A percentile compares a stretch with the other conserved stretches of the same genome.
phyloP scores from a whole-genome alignment of 2,113 vertebrate species.

The Gorsachius goisagi region DNA sequence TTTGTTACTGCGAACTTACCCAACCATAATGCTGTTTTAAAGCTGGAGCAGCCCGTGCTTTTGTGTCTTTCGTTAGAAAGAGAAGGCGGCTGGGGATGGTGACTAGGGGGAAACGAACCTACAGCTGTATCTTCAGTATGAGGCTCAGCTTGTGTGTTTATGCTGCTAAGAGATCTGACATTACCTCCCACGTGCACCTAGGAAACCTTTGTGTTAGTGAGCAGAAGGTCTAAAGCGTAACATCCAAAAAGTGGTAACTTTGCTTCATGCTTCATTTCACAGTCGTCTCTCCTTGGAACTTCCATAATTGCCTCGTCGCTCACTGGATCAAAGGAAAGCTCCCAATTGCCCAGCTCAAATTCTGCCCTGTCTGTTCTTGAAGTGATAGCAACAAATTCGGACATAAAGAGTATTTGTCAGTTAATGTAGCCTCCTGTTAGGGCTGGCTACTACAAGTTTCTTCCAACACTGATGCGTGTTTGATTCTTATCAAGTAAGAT shows the following conservation, averaged over 20 bases:
- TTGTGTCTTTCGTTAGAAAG: background rate
- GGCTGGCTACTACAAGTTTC: background rate
- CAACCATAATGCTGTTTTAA: background rate
- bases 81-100: background rate
- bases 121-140: background rate
- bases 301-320: background rate
- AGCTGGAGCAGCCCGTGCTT: background rate
- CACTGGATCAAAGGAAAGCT: background rate
- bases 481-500: background rate
- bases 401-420: background rate
- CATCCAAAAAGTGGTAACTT: background rate
- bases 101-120: background rate
- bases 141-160: background rate
- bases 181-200: accelerated
- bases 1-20: slow-evolving; percentile 16
- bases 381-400: background rate
- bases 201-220: background rate
- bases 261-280: background rate
- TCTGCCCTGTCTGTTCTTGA: background rate
- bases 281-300: background rate
- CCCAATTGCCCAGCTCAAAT: background rate
- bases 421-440: background rate
- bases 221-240: background rate
- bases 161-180: background rate
- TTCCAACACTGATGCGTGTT: background rate